Base-by-base conservation (phyloP, 2,888 invertebrate genomes). In the Lasioglossum lativentre region DNA sequence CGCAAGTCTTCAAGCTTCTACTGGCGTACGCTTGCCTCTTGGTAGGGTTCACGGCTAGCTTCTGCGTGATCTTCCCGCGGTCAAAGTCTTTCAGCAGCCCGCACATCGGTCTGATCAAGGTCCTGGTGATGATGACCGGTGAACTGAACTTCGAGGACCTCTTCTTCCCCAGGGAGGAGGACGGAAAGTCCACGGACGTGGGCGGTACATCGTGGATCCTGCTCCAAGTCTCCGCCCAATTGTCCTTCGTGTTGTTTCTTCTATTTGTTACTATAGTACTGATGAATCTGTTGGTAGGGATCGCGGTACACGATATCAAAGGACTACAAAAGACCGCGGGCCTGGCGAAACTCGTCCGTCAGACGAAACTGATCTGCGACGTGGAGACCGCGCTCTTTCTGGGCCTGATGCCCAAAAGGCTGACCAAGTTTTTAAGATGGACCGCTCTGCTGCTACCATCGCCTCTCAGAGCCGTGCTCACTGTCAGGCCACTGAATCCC, bases 81-180 rank as follows among this genome's bases (percentile, higher is more conserved):
- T 97, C 97, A 0, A 97, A 97, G 23, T 97, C 97, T 0, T 98
- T 98, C 93, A 97, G 97, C 19, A 98, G 98, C 95, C 98, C 98
- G 0, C 97, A 98, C 89, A 97, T 98, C 95, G 98, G 98, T 14
- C 96, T 98, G 86, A 98, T 98, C 83, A 97, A 98, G 2, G 98
- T 98, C 6, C 94, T 98, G 83, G 98, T 98, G 0, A 98, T 98
- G 98, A 98, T 98, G 98, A 98, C 98, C 12, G 98, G 98, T 0
- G 98, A 98, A 94, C 95, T 98, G 90, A 97, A 97, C 93, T 96
- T 98, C 86, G 97, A 97, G 93, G 96, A 98, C 80, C 95, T 98
- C 73, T 96, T 98, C 74, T 94, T 94, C 52, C 92, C 94, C 0
- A 87, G 87, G 0, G 97, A 97, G 91, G 97, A 97, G 93, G 96